phyloP scores from a whole-genome alignment of 2,113 vertebrate genomes.

The Syrrhaptes paradoxus region DNA sequence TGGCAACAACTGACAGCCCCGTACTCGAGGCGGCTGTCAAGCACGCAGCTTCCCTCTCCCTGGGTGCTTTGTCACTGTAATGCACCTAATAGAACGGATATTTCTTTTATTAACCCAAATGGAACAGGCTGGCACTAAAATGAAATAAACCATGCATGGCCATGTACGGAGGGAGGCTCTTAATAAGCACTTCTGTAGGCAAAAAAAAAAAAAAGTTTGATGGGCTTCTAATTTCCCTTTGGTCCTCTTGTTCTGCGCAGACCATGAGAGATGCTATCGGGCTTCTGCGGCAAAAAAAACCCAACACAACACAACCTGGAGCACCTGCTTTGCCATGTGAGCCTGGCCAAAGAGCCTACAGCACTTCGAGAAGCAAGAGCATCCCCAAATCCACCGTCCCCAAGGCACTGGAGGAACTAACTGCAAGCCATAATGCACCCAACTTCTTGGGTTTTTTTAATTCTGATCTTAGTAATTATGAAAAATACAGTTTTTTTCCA shows the following conservation, averaged over 20 bases:
- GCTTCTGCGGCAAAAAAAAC: not conserved
- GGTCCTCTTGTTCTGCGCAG: rapidly evolving
- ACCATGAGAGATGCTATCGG: rapidly evolving
- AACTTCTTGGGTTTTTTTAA: not conserved
- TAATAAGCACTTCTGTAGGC: slow-evolving; percentile 5
- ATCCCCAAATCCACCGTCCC: rapidly evolving
- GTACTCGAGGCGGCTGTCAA: slow-evolving; percentile 66
- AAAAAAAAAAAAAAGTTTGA: not conserved
- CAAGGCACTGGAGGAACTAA: rapidly evolving
- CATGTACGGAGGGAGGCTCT: not conserved
- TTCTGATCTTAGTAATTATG: not conserved
- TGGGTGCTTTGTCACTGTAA: slow-evolving; percentile 51
- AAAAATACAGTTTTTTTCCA: no score
- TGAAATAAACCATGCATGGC: not conserved
- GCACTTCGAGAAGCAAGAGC: not conserved
- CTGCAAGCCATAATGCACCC: not conserved
- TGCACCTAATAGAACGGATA: slow-evolving; percentile 65
- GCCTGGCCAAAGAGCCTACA: not conserved
- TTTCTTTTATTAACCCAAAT: slow-evolving; percentile 47
- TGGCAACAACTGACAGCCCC: slow-evolving; percentile 73
- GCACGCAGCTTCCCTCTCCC: slow-evolving; percentile 67
- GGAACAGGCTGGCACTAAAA: slow-evolving; percentile 23
- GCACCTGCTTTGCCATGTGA: not conserved
- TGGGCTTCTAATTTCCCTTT: not conserved
- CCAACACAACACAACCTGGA: not conserved